phyloP scores from a whole-genome alignment of 2,797 vertebrate species.

The Steatocranus sp. region DNA sequence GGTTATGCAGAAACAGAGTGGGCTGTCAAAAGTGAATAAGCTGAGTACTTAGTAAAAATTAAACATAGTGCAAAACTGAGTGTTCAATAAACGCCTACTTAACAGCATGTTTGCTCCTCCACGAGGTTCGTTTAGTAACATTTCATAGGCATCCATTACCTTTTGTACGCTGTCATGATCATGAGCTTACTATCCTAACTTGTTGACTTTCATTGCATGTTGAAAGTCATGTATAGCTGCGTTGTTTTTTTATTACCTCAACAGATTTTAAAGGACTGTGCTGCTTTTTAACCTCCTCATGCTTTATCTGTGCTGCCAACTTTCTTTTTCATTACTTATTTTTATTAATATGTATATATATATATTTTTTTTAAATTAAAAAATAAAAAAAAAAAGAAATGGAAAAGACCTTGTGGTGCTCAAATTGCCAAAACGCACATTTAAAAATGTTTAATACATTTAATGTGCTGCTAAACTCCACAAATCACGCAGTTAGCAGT shows the following conservation, averaged over 20 bases:
- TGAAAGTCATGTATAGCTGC: not conserved
- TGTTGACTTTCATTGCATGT: not conserved
- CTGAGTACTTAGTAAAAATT: conserved; percentile 37
- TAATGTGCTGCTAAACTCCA: too few species aligned
- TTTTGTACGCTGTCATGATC: not conserved
- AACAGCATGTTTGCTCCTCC: conserved; percentile 3
- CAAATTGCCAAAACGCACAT: not conserved
- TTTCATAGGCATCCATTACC: conserved; percentile 2
- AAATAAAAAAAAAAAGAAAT: too few species aligned
- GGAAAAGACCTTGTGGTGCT: not conserved
- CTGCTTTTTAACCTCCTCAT: not conserved
- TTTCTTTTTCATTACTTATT: not conserved
- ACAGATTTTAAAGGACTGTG: not conserved
- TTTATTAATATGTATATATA: not conserved
- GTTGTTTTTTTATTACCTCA: not conserved
- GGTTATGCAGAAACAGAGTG: conserved; percentile 60
- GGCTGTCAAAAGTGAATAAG: conserved; percentile 54
- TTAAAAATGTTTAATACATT: not conserved
- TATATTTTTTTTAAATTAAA: too few species aligned
- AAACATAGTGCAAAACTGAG: conserved; percentile 30
- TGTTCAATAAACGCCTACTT: conserved; percentile 41
- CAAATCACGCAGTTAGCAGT: not conserved
- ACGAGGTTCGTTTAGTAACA: not conserved
- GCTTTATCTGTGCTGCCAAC: too few species aligned
- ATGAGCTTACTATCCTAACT: not conserved